Conservation (phyloP, 2,888 invertebrate species). For the Hirtodrosophila duncani region DNA sequence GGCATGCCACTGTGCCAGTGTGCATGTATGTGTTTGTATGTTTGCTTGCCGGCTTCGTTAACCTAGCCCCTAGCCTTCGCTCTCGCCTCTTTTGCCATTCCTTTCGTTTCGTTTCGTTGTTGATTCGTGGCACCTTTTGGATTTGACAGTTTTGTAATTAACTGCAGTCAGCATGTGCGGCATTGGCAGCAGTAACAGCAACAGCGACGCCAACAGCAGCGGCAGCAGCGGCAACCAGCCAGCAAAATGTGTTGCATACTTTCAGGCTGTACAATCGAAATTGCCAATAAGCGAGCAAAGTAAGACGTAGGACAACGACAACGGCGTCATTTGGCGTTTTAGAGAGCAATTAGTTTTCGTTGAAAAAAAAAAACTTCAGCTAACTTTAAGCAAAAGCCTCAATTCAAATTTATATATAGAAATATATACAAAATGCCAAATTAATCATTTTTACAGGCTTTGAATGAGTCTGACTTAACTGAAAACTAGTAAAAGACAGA, state of each 20-base stretch:
- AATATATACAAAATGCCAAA: background rate
- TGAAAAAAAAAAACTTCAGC: no score
- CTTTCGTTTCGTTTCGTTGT: constrained; percentile 45
- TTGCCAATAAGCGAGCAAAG: constrained; percentile 57
- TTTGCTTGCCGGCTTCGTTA: constrained; percentile 15
- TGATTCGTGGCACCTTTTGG: constrained; percentile 75
- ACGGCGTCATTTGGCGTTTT: constrained; percentile 46
- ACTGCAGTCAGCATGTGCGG: constrained; percentile 74
- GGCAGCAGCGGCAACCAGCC: constrained; percentile 3
- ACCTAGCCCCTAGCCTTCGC: constrained; percentile 10
- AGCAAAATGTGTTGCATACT: constrained; percentile 62
- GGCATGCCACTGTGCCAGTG: constrained; percentile 4
- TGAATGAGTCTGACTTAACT: no score
- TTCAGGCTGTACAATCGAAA: constrained; percentile 49
- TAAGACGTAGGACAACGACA: constrained; percentile 3
- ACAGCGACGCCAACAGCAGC: constrained; percentile 8
- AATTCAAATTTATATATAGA: background rate
- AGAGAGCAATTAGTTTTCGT: constrained; percentile 53
- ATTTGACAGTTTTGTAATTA: constrained; percentile 79
- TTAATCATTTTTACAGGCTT: no score
- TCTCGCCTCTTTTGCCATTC: constrained; percentile 19
- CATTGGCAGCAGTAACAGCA: constrained; percentile 23
- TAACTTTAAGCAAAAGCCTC: constrained; percentile 4
- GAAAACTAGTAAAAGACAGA: no score
- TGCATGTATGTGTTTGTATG: constrained; percentile 10